These are phyloP conservation scores for Oligia latruncula DNA, from an alignment of 2,888 invertebrate species.

Conservation along the genomic window DNA sequence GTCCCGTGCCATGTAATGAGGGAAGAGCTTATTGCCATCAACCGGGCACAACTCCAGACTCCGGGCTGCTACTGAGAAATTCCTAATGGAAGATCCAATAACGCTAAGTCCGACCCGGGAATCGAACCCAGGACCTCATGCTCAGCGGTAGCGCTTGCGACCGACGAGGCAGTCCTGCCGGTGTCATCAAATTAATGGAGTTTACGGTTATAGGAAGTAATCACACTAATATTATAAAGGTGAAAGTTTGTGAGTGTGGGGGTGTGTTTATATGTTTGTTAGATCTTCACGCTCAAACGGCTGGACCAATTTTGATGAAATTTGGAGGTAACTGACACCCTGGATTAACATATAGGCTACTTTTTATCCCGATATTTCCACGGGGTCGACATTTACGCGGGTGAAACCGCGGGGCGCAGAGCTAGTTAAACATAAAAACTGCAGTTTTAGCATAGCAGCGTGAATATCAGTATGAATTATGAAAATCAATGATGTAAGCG, in stretches of 20 bases:
- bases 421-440: background rate
- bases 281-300: no score
- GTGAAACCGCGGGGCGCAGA: no score
- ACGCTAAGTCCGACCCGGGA: background rate
- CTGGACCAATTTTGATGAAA: no score
- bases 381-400: no score
- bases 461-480: slow-evolving; percentile 20
- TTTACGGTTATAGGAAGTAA: background rate
- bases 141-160: background rate
- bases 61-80: background rate
- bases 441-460: background rate
- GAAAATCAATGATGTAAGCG: slow-evolving; percentile 33
- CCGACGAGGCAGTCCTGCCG: no score
- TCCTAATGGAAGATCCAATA: background rate
- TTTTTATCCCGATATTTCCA: no score
- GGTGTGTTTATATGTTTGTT: no score
- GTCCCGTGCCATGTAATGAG: no score
- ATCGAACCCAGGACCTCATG: background rate
- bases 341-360: no score
- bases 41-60: background rate
- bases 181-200: background rate
- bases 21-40: background rate
- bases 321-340: no score
- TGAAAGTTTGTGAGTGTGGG: no score
- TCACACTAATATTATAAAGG: no score